A percentile compares a stretch with the other conserved stretches of the same genome.
phyloP scores from a whole-genome alignment of 1,140 invertebrate species.

The Zelostemma sp. region DNA sequence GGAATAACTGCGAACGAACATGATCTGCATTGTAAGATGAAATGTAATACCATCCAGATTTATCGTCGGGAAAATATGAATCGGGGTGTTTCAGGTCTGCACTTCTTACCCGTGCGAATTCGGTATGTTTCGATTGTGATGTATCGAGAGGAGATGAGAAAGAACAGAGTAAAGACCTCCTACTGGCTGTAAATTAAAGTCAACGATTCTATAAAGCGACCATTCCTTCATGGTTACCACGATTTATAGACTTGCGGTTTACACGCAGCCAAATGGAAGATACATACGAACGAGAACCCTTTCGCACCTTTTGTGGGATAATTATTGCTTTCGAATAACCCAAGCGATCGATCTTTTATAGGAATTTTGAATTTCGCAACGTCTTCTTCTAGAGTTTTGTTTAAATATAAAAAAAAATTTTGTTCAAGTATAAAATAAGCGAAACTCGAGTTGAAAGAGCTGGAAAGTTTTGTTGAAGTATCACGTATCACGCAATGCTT shows the following conservation, averaged over 20 bases:
- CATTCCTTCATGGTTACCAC: slow-evolving; percentile 30
- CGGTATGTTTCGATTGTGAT: slow-evolving; percentile 41
- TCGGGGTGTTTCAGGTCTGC: slow-evolving; percentile 18
- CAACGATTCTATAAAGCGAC: slow-evolving; percentile 43
- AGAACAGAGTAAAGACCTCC: slow-evolving; percentile 27
- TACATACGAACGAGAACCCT: slow-evolving; percentile 18
- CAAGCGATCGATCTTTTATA: not conserved
- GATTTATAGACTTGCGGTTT: slow-evolving; percentile 41
- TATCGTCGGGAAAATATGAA: slow-evolving; percentile 44
- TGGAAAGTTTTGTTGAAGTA: not conserved
- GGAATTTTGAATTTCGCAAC: not conserved
- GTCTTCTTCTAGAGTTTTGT: not conserved
- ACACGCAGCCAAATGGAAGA: slow-evolving; percentile 12
- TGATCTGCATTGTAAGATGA: too few relatives aligned
- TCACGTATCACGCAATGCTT: not conserved
- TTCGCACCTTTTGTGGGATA: slow-evolving; percentile 1
- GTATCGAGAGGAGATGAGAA: slow-evolving; percentile 27
- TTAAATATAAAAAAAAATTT: not conserved
- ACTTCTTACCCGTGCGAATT: slow-evolving; percentile 33
- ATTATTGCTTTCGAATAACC: slow-evolving; percentile 13
- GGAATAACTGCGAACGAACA: too few relatives aligned
- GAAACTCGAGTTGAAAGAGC: too few relatives aligned
- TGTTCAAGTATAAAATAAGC: too few relatives aligned
- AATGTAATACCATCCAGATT: too few relatives aligned
- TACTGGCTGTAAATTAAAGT: slow-evolving; percentile 47